A percentile compares a stretch with the other conserved stretches of the same genome.
These are phyloP conservation scores for Strigamia crassipes DNA, from an alignment of 2,888 invertebrate genomes.

Conservation along the genomic window DNA sequence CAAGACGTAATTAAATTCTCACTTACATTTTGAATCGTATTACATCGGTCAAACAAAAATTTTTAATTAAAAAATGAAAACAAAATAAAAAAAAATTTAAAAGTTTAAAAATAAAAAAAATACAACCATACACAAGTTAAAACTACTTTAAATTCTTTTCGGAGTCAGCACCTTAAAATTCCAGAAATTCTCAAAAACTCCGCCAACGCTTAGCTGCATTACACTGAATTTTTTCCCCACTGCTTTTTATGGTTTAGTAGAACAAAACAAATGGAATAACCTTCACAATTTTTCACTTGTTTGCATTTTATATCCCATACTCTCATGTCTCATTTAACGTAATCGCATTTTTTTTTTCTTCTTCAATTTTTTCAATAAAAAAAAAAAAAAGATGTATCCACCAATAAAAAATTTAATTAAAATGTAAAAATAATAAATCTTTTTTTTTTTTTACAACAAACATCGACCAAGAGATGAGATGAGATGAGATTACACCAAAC, in stretches of 20 bases:
- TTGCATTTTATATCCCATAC: slow-evolving; percentile 15
- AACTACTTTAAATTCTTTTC: slow-evolving; percentile 31
- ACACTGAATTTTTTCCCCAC: neutral
- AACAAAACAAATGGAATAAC: slow-evolving; percentile 35
- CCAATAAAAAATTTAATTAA: too few species aligned
- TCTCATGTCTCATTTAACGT: slow-evolving; percentile 7
- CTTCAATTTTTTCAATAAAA: neutral
- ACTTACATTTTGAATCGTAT: neutral
- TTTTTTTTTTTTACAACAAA: too few species aligned
- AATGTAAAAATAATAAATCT: too few species aligned
- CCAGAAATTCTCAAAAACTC: slow-evolving; percentile 38
- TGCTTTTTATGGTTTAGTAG: neutral
- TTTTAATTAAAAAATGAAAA: slow-evolving; percentile 8
- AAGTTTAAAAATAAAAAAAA: neutral
- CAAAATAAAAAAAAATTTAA: neutral
- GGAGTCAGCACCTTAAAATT: slow-evolving; percentile 8
- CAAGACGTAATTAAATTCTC: slow-evolving; percentile 1
- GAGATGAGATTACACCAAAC: too few species aligned
- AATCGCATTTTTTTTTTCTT: neutral
- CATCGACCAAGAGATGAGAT: too few species aligned
- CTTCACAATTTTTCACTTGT: slow-evolving; percentile 25
- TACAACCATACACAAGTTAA: neutral
- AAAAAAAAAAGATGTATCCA: too few species aligned
- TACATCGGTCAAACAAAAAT: neutral
- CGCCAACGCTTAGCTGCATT: slow-evolving; percentile 25